Conservation (phyloP, 1,140 invertebrate genomes). For the Pachyrhynchus sulphureomaculatus region DNA sequence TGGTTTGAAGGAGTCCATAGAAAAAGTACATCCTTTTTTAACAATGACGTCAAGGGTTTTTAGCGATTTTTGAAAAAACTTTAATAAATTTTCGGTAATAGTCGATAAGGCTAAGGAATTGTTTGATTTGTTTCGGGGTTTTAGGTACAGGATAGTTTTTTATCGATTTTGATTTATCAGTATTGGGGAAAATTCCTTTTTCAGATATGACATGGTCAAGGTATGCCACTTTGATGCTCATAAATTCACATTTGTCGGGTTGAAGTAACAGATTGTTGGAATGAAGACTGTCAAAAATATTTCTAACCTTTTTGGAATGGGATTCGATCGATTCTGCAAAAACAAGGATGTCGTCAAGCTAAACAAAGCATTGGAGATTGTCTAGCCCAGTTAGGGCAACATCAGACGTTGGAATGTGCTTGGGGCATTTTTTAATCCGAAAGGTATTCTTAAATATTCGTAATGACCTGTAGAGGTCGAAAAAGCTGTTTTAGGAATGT, state of each 20-base stretch:
- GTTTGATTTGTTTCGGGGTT: no score
- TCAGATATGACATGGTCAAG: no score
- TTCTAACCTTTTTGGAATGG: slow-evolving; percentile 16
- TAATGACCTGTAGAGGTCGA: slow-evolving; percentile 22
- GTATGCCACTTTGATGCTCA: slow-evolving; percentile 42
- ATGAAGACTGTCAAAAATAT: slow-evolving; percentile 12
- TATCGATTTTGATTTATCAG: no score
- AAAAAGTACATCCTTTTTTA: no score
- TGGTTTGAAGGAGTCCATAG: slow-evolving; percentile 21
- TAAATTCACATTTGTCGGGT: slow-evolving; percentile 37
- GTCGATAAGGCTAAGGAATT: slow-evolving; percentile 54
- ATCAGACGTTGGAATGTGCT: slow-evolving; percentile 46
- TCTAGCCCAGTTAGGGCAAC: slow-evolving; percentile 45
- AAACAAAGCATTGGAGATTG: slow-evolving; percentile 39
- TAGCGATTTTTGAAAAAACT: slow-evolving; percentile 39
- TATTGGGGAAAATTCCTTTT: no score
- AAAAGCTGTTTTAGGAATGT: slow-evolving; percentile 54
- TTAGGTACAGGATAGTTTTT: slow-evolving; percentile 45
- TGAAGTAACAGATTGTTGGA: slow-evolving; percentile 6
- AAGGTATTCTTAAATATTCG: slow-evolving; percentile 45
- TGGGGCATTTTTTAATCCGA: slow-evolving; percentile 46
- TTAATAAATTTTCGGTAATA: slow-evolving; percentile 35
- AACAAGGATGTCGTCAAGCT: slow-evolving; percentile 28
- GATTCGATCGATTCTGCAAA: slow-evolving; percentile 44
- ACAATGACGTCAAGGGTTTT: slow-evolving; percentile 43